Conservation (phyloP, 23 tunicate species). For the Trididemnum miniatum region DNA sequence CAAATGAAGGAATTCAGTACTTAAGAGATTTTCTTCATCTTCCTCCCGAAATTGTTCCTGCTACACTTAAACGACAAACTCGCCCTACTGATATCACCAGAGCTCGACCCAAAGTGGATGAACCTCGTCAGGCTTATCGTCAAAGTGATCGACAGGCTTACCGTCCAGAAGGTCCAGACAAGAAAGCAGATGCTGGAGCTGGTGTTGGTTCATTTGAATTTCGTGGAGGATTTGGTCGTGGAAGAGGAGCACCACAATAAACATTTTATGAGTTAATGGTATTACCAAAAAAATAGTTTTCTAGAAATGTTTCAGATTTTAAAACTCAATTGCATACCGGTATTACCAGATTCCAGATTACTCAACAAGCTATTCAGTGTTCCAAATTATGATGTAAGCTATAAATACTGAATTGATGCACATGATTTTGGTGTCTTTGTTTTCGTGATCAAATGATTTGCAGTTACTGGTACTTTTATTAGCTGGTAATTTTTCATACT, state of each 20-base stretch:
- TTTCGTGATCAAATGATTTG: no score
- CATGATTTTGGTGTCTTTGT: no score
- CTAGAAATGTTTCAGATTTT: background rate
- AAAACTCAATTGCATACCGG: no score
- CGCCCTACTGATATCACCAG: slow-evolving; percentile 60
- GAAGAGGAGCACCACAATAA: slow-evolving; percentile 63
- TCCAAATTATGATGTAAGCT: no score
- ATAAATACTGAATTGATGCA: no score
- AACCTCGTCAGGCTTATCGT: slow-evolving; percentile 77
- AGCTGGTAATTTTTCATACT: no score
- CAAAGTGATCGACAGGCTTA: slow-evolving; percentile 86
- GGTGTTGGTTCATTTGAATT: slow-evolving; percentile 79
- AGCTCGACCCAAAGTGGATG: slow-evolving; percentile 83
- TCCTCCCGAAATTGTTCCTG: slow-evolving; percentile 98
- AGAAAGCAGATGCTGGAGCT: slow-evolving; percentile 97
- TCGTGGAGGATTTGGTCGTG: slow-evolving; percentile 90
- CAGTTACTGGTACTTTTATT: no score
- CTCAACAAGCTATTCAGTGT: no score
- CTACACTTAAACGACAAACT: slow-evolving; percentile 84
- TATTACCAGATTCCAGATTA: no score
- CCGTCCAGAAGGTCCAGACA: slow-evolving; percentile 88
- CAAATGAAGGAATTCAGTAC: slow-evolving; percentile 97
- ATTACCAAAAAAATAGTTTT: no score
- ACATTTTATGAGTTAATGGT: background rate
- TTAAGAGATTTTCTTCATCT: slow-evolving; percentile 91